Evolutionary conservation across 2,113 vertebrate genomes (phyloP), one percentile per base, ranked within the genome.

Genomic region (Sitta europaea): DNA sequence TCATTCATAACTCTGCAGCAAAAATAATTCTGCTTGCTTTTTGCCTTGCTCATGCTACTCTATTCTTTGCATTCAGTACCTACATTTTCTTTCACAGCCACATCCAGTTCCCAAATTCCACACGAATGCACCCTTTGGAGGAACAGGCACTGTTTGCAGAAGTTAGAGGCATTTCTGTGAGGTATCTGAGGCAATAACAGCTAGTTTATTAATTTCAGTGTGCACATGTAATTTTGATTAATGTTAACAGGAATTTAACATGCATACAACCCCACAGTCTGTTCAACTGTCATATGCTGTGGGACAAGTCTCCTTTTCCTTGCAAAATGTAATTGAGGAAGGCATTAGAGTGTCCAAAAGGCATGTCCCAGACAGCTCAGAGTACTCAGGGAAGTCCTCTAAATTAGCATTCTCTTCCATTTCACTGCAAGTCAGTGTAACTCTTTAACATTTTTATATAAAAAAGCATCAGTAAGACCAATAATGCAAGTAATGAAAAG

Each of bases 101-200:
- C n/a, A 78, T 51, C 33, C 74, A 85, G 4, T 47, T 55, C 53
- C 33, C 33, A 27, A 20, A 54, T 71, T 35, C 29, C 40, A 62
- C 8, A 19, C 3, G 36, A 65, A 48, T 8, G 14, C 18, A 53
- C 18, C 29, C 19, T 72, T 35, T n/a, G 62, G 48, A 65, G 48
- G 51, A 83, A 76, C 0, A 0, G n/a, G 14, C 5, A 23, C 45
- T 20, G 8, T 35, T 33, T 50, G 28, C 31, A 86, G 22, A 55
- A 65, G 25, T 58, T 14, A 29, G 47, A 55, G 42, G 23, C 31
- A 27, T 48, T 91, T 86, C 71, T 88, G 66, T 3, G 4, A 85
- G 28, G 27, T 51, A 27, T 54, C 28, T 51, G 23, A 71, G 28
- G 47, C 63, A 68, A 1, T 14, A 84, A 33, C 29, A 86, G n/a